Conservation (phyloP, 1,140 invertebrate genomes). For the Harlomillsia oculata region DNA sequence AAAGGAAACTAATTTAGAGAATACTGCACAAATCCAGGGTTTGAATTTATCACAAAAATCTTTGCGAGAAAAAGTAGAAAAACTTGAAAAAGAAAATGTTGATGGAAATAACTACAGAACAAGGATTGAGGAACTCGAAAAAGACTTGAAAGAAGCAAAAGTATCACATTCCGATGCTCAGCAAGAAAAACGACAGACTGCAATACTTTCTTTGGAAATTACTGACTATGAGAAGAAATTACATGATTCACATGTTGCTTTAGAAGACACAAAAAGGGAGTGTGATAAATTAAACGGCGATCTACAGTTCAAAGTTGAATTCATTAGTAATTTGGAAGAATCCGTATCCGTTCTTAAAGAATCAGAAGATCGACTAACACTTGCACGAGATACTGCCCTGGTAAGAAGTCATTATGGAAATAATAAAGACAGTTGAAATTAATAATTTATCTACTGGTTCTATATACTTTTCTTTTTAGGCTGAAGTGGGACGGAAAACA, state of each 20-base stretch:
- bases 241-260: conserved; percentile 9
- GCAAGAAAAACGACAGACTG: conserved; percentile 31
- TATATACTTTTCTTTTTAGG: no score
- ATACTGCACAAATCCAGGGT: conserved; percentile 7
- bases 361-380: conserved; percentile 6
- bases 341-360: conserved; percentile 6
- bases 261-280: conserved; percentile 21
- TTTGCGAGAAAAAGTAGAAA: conserved; percentile 29
- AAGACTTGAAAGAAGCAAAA: conserved; percentile 30
- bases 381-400: conserved; percentile 21
- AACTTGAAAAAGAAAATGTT: conserved; percentile 9
- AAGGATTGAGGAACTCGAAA: conserved; percentile 21
- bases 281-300: conserved; percentile 4
- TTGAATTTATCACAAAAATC: conserved; percentile 24
- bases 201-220: conserved; percentile 33
- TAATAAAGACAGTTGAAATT: no score
- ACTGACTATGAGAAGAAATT: conserved; percentile 34
- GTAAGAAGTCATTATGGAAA: conserved; percentile 13
- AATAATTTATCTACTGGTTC: no score
- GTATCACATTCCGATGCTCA: conserved; percentile 14
- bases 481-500: conserved; percentile 22
- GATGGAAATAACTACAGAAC: conserved; percentile 17
- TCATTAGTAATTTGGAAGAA: conserved; percentile 14
- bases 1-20: conserved; percentile 8
- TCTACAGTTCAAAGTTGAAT: background rate